phyloP scores from a whole-genome alignment of 2,888 invertebrate genomes.

The Himalopsyche japonica region DNA sequence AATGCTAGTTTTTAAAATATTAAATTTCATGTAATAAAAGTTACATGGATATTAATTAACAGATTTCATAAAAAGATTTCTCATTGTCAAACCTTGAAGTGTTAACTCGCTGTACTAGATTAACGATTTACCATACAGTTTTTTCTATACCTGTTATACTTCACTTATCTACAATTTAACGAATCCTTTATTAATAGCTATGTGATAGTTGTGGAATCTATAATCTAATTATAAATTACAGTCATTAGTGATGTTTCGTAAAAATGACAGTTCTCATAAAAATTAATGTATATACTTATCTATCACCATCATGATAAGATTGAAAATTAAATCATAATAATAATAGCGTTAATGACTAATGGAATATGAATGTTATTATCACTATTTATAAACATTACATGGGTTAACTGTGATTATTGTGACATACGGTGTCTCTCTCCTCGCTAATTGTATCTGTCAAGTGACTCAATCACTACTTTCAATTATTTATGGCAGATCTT shows the following conservation, averaged over 20 bases:
- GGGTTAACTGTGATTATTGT: background rate
- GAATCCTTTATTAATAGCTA: background rate
- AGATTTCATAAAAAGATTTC: background rate
- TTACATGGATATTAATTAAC: background rate
- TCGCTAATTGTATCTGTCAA: too few species aligned
- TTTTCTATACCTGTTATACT: background rate
- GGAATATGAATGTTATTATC: background rate
- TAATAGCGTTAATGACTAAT: background rate
- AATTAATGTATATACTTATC: background rate
- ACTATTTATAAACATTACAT: background rate
- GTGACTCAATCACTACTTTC: too few species aligned
- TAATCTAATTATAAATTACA: background rate
- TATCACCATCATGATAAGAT: background rate
- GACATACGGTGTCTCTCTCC: background rate
- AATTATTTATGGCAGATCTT: too few species aligned
- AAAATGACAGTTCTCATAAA: background rate
- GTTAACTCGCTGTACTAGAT: background rate
- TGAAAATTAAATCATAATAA: background rate
- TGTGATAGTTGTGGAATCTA: background rate
- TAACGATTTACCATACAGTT: background rate
- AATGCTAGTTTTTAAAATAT: background rate
- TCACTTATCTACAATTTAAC: background rate
- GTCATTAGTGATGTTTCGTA: background rate
- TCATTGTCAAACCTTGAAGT: background rate
- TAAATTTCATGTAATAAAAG: background rate